A percentile compares a stretch with the other conserved stretches of the same genome.
phyloP scores from a whole-genome alignment of 2,888 invertebrate genomes.

The Polyommatus icarus region DNA sequence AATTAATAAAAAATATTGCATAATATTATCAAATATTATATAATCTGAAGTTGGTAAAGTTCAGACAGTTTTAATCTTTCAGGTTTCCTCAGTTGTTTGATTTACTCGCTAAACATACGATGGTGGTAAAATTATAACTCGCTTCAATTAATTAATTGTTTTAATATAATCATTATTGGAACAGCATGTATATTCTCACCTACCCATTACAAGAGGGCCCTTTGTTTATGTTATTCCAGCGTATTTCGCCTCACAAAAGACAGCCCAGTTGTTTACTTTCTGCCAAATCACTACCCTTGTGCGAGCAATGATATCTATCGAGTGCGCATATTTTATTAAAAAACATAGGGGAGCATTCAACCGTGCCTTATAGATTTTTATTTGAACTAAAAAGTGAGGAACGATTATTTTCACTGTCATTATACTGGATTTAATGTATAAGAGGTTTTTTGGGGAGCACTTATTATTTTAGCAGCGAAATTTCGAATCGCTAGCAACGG shows the following conservation, averaged over 20 bases:
- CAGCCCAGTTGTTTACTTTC: slow-evolving; percentile 71
- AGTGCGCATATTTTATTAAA: slow-evolving; percentile 71
- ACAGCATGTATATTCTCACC: slow-evolving; percentile 62
- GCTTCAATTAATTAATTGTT: not conserved
- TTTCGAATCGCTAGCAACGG: not conserved
- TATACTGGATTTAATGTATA: slow-evolving; percentile 23
- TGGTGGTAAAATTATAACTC: not conserved
- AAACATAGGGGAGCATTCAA: slow-evolving; percentile 62
- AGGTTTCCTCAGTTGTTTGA: not conserved
- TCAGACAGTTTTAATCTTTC: no score
- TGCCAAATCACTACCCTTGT: slow-evolving; percentile 74
- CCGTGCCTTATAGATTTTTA: slow-evolving; percentile 42
- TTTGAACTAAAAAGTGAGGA: slow-evolving; percentile 31
- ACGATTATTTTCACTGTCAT: slow-evolving; percentile 35
- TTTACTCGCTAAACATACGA: not conserved
- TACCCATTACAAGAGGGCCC: slow-evolving; percentile 56
- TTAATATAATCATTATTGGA: slow-evolving; percentile 30
- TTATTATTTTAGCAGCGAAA: slow-evolving; percentile 53
- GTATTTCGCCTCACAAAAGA: slow-evolving; percentile 71
- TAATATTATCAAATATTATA: no score
- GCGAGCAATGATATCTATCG: slow-evolving; percentile 69
- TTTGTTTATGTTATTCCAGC: slow-evolving; percentile 76
- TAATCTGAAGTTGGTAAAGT: no score
- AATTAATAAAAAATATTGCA: not conserved
- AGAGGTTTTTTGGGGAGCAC: slow-evolving; percentile 35